Evolutionary conservation across 2,888 invertebrate genomes (phyloP), one percentile per base, ranked within the genome.

Genomic region (Epinotia bilunana): DNA sequence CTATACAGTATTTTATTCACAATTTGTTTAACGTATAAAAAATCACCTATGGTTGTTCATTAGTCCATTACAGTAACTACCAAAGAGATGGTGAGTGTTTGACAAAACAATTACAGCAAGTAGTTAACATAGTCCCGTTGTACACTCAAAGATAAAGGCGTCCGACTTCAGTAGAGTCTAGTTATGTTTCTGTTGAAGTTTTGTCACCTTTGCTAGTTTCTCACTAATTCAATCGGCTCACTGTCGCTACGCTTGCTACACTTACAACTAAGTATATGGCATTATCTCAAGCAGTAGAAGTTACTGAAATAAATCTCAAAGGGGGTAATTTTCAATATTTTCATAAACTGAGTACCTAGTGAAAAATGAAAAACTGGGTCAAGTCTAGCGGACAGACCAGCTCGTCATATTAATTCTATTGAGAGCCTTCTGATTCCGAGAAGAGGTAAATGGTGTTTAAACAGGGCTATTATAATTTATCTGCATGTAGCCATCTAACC

Each of bases 381-480:
- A 43, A 43, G 23, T 16, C 9, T 46, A 16, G 7, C 13, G 7
- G 12, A n/a, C 7, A n/a, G 16, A n/a, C 18, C 39, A 63, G 16
- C 43, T 49, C 28, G 28, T 49, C 28, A 65, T 69, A 58, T 69
- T 69, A 69, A 68, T 58, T 69, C 58, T 46, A 69, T 60, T 28
- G 43, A 68, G 58, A 43, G 23, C 69, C 58, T 68, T 61, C 60
- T 53, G 33, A 70, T 70, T 70, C 74, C 49, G 58, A 39, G 74
- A 64, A 74, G 70, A 64, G 64, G 49, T 65, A 70, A 73, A 70
- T 71, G 58, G 69, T 69, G 63, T 70, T 70, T 62, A 60, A 70
- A 60, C 63, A 53, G 70, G 33, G 74, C 69, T 64, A 74, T 74
- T 70, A 74, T 33, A 13, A 11, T 49, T 60, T 74, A 74, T 73